phyloP scores from a whole-genome alignment of 2,113 vertebrate genomes.

The Peromyscus polionotus region DNA sequence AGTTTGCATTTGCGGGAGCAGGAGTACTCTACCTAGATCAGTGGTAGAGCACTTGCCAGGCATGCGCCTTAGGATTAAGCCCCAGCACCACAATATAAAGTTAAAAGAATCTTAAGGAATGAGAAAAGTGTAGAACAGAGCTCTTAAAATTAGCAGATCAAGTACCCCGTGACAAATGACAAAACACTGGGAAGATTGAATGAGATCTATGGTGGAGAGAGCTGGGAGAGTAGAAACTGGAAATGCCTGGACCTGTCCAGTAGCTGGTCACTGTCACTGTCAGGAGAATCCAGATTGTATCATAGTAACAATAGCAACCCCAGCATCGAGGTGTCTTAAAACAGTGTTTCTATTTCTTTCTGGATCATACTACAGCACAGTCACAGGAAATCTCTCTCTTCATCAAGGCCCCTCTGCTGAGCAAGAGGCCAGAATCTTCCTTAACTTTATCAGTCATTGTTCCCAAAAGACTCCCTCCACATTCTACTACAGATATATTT shows the following conservation, averaged over 20 bases:
- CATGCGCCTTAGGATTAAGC: too few relatives aligned
- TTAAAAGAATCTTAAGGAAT: neutral
- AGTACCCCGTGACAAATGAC: neutral
- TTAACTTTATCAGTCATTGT: neutral
- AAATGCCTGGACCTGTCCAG: neutral
- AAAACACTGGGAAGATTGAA: neutral
- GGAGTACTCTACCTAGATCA: neutral
- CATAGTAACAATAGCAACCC: neutral
- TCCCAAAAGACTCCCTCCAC: neutral
- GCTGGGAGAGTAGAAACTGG: neutral
- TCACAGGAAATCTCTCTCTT: conserved; percentile 30
- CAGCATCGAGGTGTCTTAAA: neutral
- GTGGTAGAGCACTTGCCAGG: neutral
- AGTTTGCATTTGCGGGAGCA: neutral
- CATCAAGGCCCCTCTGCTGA: neutral
- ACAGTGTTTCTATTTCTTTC: conserved; percentile 18
- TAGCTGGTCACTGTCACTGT: neutral
- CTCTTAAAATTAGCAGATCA: neutral
- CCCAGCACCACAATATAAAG: neutral
- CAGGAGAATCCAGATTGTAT: neutral
- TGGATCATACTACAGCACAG: neutral
- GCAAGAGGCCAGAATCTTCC: neutral
- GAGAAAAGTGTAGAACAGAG: neutral
- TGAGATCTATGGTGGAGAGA: neutral
- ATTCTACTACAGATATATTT: neutral